Base-by-base conservation (phyloP, 2,888 invertebrate species). In the Crossocerus cetratus region DNA sequence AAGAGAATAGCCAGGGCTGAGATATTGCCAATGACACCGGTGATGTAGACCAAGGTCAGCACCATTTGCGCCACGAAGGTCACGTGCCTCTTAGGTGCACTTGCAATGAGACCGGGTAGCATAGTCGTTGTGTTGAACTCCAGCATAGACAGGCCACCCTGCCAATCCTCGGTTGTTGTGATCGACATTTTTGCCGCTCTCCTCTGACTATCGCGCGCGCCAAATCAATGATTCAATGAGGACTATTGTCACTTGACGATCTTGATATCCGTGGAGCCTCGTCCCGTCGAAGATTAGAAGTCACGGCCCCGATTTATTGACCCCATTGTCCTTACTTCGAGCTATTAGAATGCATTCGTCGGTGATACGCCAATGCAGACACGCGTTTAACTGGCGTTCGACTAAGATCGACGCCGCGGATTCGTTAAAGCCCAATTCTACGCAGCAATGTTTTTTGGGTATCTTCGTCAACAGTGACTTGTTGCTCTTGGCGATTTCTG, bases 1-100 rank as follows among this genome's bases (percentile, higher is more conserved):
- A 94, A 92, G 83, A 97, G 92, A 77, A 95, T 95, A 64, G 94
- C 91, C 63, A 97, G 92, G 4, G 96, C 96, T n/a, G 94, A 92
- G 11, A 94, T 91, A 86, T 96, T 97, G 3, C 96, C 96, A 23
- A 94, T 81, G 44, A 95, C 94, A 1, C 96, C 96, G 18, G 94
- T 89, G 2, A 92, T 88, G 84, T 94, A 95, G 80, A 92, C 93
- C 69, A 92, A 89, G 55, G 92, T 93, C 18, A 93, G 87, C 2
- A 92, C 91, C 44, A 89, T 72, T 77, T 90, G 89, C 14, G 85
- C 74, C 2, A 78, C 84, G 8, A 87, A 61, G 13, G 84, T 78
- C 66, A 89, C 82, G 72, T 87, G 86, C 54, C 83, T 82, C 23
- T 74, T 83, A 0, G 78, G 61, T 21, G 74, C 23, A 14, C 65